Conservation (phyloP, 2,797 vertebrate genomes). For the Naso thynnoides region DNA sequence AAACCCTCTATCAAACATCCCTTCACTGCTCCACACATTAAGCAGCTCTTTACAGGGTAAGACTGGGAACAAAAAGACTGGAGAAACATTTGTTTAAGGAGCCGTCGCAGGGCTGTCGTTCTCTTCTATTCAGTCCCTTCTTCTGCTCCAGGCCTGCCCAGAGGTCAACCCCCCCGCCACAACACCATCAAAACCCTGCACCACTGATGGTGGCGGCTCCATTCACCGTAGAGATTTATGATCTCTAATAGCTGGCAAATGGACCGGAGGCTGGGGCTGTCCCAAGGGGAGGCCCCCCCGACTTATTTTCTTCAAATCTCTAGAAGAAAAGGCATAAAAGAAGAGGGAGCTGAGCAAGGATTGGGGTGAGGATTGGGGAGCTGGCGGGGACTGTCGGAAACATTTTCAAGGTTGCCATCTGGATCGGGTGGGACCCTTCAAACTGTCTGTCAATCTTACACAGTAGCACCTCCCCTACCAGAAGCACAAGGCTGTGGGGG, state of each 20-base stretch:
- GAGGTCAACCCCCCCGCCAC: slow-evolving; percentile 67
- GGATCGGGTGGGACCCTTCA: slow-evolving; percentile 60
- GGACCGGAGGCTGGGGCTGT: slow-evolving; percentile 60
- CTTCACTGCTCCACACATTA: slow-evolving; percentile 54
- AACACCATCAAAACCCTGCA: slow-evolving; percentile 68
- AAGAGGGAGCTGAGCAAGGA: slow-evolving; percentile 4
- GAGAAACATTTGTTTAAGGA: slow-evolving; percentile 80
- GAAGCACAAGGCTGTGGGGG: slow-evolving; percentile 21
- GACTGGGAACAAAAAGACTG: slow-evolving; percentile 64
- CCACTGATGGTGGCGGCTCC: slow-evolving; percentile 58
- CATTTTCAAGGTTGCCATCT: slow-evolving; percentile 82
- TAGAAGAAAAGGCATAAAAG: slow-evolving; percentile 57
- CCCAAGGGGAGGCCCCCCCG: slow-evolving; percentile 50
- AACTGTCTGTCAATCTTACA: slow-evolving; percentile 59
- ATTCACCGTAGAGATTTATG: slow-evolving; percentile 85
- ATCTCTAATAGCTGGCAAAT: slow-evolving; percentile 81
- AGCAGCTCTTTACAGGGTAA: slow-evolving; percentile 55
- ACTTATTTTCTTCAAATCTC: slow-evolving; percentile 71
- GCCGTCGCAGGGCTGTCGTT: slow-evolving; percentile 65
- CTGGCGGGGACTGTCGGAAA: slow-evolving; percentile 58
- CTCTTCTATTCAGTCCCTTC: slow-evolving; percentile 70
- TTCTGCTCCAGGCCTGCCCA: slow-evolving; percentile 69
- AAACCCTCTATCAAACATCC: slow-evolving; percentile 64
- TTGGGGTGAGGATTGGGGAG: slow-evolving; percentile 26
- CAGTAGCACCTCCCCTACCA: slow-evolving; percentile 26